A percentile compares a stretch with the other conserved stretches of the same genome.
These are phyloP conservation scores for Babyrousa celebensis DNA, from an alignment of 2,797 vertebrate genomes.

Conservation along the genomic window DNA sequence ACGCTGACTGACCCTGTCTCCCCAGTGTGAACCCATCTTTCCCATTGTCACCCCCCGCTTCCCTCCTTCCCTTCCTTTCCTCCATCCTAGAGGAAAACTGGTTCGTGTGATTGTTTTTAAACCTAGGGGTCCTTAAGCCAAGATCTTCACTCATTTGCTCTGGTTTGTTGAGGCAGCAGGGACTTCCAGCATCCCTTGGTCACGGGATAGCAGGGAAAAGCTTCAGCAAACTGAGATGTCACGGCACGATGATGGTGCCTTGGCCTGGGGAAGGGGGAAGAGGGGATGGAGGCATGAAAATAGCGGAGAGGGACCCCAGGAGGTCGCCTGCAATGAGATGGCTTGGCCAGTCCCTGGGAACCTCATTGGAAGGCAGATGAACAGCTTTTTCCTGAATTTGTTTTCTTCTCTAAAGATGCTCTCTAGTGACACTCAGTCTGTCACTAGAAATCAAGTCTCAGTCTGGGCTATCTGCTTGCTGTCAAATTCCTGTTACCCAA, in stretches of 20 bases:
- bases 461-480: background rate
- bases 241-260: background rate
- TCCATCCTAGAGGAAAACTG: background rate
- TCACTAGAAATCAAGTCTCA: constrained; percentile 30
- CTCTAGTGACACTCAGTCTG: background rate
- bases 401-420: background rate
- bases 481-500: constrained; percentile 36
- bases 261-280: background rate
- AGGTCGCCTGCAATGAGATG: accelerated
- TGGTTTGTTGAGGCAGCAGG: background rate
- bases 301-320: background rate
- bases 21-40: background rate
- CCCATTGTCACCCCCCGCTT: background rate
- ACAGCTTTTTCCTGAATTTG: background rate
- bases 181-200: background rate
- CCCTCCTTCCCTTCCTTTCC: background rate
- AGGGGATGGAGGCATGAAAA: background rate
- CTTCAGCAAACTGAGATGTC: background rate
- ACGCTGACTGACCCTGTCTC: background rate
- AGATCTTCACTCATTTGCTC: background rate
- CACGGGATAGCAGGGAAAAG: background rate
- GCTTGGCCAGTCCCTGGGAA: background rate
- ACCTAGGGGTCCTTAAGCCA: background rate
- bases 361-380: background rate
- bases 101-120: background rate